Percentiles rank a stretch among this genome's conserved stretches.
These are phyloP conservation scores for Paramormyrops kingsleyae DNA, from an alignment of 2,113 vertebrate species.

Conservation along the genomic window DNA sequence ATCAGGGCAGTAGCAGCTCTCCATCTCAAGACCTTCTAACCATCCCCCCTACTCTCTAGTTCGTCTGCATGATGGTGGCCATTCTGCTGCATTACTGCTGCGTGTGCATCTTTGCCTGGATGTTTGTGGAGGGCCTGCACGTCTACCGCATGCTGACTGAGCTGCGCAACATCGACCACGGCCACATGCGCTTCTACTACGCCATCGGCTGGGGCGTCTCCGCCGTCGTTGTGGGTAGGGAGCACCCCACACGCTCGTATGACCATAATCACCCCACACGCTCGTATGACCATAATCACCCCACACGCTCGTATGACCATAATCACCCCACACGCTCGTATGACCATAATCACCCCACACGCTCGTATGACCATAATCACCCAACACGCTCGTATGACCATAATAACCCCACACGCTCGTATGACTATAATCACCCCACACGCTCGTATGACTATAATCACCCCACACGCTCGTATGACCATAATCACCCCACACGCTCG, in stretches of 20 bases:
- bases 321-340: too few relatives aligned
- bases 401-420: neutral
- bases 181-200: constrained; percentile 80
- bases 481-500: neutral
- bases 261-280: too few relatives aligned
- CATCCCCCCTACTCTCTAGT: constrained; percentile 50
- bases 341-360: neutral
- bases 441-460: too few relatives aligned
- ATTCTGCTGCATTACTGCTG: constrained; percentile 76
- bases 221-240: constrained; percentile 73
- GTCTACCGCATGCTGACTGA: constrained; percentile 81
- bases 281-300: too few relatives aligned
- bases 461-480: neutral
- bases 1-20: neutral
- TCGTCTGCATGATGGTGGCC: constrained; percentile 73
- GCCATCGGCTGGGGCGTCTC: constrained; percentile 78
- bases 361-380: neutral
- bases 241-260: neutral
- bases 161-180: constrained; percentile 73
- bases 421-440: neutral
- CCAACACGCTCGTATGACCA: too few relatives aligned
- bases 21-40: neutral
- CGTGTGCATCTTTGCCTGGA: constrained; percentile 79
- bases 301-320: too few relatives aligned
- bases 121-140: constrained; percentile 78